Conservation (phyloP, 2,113 vertebrate species). For the Ceyx margarethae region DNA sequence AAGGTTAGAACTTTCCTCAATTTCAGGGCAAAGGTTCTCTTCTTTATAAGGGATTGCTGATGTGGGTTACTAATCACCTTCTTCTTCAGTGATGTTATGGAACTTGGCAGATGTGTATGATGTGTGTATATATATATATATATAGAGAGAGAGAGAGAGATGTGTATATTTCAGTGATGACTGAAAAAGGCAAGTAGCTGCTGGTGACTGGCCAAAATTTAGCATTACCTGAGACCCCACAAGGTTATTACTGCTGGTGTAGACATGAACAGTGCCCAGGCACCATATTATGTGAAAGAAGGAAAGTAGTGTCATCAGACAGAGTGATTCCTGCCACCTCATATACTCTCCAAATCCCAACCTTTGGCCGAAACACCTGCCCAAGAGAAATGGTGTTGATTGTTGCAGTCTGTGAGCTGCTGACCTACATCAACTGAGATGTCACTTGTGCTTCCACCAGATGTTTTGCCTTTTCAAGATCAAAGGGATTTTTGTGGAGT, state of each 20-base stretch:
- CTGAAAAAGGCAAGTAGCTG: neutral
- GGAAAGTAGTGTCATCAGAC: fast-evolving
- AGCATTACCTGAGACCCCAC: neutral
- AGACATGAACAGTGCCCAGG: neutral
- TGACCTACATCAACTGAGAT: neutral
- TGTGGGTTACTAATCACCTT: neutral
- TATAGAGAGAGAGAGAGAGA: too few relatives aligned
- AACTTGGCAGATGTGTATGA: neutral
- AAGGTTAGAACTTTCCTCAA: neutral
- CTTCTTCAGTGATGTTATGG: neutral
- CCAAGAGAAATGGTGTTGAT: neutral
- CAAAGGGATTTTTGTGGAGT: neutral
- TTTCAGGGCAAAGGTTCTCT: neutral
- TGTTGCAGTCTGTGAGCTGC: neutral
- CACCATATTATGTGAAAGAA: neutral
- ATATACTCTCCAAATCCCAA: neutral
- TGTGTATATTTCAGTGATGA: neutral
- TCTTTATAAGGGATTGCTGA: neutral
- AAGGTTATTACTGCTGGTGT: neutral
- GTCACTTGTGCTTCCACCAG: neutral
- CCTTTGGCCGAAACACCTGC: neutral
- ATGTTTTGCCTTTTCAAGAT: slow-evolving; percentile 26
- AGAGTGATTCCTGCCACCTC: neutral
- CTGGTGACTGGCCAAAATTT: neutral
- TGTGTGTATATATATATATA: too few relatives aligned